Evolutionary conservation across 2,797 vertebrate species (phyloP).

Genomic region (Mormyrus proboscirostris): DNA sequence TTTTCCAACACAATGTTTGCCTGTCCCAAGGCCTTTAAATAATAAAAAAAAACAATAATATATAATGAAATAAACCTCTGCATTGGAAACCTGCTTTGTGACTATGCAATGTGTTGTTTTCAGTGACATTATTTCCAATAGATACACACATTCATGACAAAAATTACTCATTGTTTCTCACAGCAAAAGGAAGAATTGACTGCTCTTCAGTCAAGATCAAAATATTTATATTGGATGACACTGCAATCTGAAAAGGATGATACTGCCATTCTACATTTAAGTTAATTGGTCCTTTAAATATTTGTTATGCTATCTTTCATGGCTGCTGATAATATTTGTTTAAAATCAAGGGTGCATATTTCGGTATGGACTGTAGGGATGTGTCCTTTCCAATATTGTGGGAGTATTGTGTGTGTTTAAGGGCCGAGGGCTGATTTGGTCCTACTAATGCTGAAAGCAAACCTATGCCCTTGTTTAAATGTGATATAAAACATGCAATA

Average conservation of each 20-base stretch:
- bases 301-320: neutral
- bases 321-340: neutral
- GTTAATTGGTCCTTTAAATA: neutral
- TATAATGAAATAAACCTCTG: neutral
- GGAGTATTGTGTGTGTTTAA: neutral
- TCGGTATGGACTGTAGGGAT: neutral
- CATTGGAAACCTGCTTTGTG: neutral
- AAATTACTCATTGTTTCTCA: neutral
- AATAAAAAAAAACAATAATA: neutral
- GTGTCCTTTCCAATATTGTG: neutral
- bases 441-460: neutral
- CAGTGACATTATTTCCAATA: neutral
- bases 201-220: neutral
- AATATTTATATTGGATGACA: neutral
- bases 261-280: neutral
- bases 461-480: neutral
- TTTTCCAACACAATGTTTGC: neutral
- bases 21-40: neutral
- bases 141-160: neutral
- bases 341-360: neutral
- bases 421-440: neutral
- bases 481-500: neutral
- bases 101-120: neutral
- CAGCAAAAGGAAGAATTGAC: neutral
- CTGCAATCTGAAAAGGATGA: conserved; percentile 1